phyloP scores from a whole-genome alignment of 2,113 vertebrate species.

The Zeus faber region DNA sequence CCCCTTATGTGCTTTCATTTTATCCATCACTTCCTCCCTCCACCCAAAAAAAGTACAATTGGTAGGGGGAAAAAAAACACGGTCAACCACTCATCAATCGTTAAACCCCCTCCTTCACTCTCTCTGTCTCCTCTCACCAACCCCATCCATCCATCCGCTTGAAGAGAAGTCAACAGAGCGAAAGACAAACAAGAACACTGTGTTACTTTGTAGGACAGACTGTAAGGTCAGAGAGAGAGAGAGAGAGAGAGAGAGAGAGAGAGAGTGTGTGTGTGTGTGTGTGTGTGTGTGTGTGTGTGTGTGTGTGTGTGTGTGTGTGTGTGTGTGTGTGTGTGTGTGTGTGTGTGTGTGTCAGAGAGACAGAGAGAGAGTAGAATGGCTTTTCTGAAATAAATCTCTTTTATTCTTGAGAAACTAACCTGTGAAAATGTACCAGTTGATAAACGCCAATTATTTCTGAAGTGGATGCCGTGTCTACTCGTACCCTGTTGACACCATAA shows the following conservation, averaged over 20 bases:
- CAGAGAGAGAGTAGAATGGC: too few species aligned
- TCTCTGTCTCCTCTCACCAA: not conserved
- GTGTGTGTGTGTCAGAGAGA: not conserved
- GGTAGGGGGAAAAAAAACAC: not conserved
- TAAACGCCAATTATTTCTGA: too few species aligned
- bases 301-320: not conserved
- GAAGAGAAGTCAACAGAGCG: conserved; percentile 37
- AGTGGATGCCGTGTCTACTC: too few species aligned
- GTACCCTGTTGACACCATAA: too few species aligned
- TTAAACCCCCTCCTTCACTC: not conserved
- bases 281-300: not conserved
- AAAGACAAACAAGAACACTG: conserved; percentile 54
- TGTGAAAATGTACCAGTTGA: too few species aligned
- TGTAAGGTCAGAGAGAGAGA: conserved; percentile 21
- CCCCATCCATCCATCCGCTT: not conserved
- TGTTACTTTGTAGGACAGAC: conserved; percentile 18
- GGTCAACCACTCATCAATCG: not conserved
- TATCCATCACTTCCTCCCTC: not conserved
- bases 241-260: not conserved
- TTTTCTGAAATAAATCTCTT: too few species aligned
- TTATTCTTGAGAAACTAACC: too few species aligned
- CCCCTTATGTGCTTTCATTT: not conserved
- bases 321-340: not conserved
- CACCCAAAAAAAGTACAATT: not conserved
- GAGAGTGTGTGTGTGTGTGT: conserved; percentile 13